phyloP scores from a whole-genome alignment of 2,797 vertebrate species.

The Falco biarmicus region DNA sequence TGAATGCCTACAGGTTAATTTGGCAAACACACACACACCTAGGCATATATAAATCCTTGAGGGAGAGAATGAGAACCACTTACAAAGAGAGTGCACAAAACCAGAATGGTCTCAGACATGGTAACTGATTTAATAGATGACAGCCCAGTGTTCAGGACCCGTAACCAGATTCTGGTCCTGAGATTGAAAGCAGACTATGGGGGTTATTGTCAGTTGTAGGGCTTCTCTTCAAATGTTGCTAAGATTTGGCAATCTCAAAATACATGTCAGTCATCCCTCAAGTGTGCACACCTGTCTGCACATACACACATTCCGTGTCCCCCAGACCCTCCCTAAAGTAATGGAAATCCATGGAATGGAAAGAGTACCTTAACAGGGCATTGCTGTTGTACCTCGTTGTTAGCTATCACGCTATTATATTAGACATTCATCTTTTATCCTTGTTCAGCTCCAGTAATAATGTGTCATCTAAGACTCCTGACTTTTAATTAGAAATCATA shows the following conservation, averaged over 20 bases:
- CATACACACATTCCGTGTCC: rapidly evolving
- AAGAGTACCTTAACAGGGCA: neutral
- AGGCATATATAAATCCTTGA: neutral
- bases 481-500: slow-evolving; percentile 52
- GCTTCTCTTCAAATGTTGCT: neutral
- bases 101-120: neutral
- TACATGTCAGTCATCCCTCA: neutral
- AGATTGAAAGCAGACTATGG: neutral
- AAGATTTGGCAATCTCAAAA: neutral
- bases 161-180: neutral
- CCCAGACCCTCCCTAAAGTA: neutral
- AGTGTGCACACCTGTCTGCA: neutral
- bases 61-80: neutral
- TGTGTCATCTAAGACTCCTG: slow-evolving; percentile 22
- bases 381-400: neutral
- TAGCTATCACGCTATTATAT: neutral
- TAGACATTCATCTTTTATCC: neutral
- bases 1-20: neutral
- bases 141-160: neutral
- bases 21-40: neutral
- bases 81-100: neutral
- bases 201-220: neutral
- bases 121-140: neutral
- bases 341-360: neutral
- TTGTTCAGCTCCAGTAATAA: slow-evolving; percentile 33